Evolutionary conservation across 30 jellyfish, hydroid and myxozoan species (phyloP).

Genomic region (Sanderia malayensis): DNA sequence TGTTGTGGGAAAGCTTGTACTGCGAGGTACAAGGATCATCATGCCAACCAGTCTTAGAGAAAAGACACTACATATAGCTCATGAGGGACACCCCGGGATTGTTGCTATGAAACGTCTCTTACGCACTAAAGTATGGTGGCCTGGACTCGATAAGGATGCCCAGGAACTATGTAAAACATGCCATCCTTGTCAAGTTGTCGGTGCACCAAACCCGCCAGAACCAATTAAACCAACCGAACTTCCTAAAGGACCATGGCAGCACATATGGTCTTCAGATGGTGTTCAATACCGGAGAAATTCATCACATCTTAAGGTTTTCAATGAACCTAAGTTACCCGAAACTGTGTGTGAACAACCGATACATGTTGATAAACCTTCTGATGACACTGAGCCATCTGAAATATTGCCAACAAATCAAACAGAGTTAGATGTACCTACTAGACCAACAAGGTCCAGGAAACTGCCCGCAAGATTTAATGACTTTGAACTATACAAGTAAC

Average conservation of each 20-base stretch:
- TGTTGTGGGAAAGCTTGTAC: slow-evolving; percentile 26
- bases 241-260: slow-evolving; percentile 58
- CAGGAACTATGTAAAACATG: slow-evolving; percentile 27
- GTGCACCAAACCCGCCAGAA: slow-evolving; percentile 38
- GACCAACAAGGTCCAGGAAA: slow-evolving; percentile 28
- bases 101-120: slow-evolving; percentile 30
- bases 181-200: slow-evolving; percentile 51
- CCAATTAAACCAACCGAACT: slow-evolving; percentile 46
- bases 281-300: slow-evolving; percentile 22
- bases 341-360: slow-evolving; percentile 26
- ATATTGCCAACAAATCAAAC: slow-evolving; percentile 13
- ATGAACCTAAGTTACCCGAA: no score
- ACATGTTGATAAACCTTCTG: no score
- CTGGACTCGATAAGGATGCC: slow-evolving; percentile 49
- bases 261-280: slow-evolving; percentile 34
- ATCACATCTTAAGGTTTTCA: slow-evolving; percentile 19
- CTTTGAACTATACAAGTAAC: no score
- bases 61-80: slow-evolving; percentile 43
- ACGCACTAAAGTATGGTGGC: slow-evolving; percentile 69
- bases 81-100: slow-evolving; percentile 60
- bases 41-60: slow-evolving; percentile 26
- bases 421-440: background rate
- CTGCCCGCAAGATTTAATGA: slow-evolving; percentile 45
- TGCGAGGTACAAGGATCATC: slow-evolving; percentile 50
- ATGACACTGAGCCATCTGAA: slow-evolving; percentile 17